A percentile compares a stretch with the other conserved stretches of the same genome.
Evolutionary conservation across 2,113 vertebrate genomes (phyloP).

Genomic region (Paracanthobrama guichenoti): DNA sequence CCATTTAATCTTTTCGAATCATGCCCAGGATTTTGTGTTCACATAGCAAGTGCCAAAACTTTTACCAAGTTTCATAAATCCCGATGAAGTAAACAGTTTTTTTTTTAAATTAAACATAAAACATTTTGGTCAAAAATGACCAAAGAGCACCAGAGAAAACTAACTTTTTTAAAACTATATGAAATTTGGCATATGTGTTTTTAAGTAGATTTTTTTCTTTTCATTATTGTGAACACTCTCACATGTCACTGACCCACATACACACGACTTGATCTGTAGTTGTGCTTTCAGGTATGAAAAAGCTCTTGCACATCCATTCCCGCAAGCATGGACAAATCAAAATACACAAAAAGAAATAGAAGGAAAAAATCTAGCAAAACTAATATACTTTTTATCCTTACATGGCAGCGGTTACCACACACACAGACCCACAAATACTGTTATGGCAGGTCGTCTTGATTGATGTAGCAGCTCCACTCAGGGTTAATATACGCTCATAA

Average conservation of each 20-base stretch:
- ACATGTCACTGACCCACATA: conserved; percentile 63
- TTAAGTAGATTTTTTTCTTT: no score
- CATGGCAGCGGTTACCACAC: conserved; percentile 24
- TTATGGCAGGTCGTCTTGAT: conserved; percentile 87
- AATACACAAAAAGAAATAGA: not conserved
- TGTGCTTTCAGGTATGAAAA: not conserved
- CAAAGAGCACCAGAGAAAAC: no score
- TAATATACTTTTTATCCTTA: conserved; percentile 25
- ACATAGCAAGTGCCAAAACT: no score
- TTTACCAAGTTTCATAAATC: no score
- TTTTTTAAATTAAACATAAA: no score
- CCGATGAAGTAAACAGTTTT: no score
- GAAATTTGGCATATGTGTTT: no score
- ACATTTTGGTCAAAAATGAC: no score
- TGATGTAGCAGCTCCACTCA: conserved; percentile 89
- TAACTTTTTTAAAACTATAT: no score
- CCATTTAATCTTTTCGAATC: no score
- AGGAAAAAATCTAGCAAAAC: not conserved
- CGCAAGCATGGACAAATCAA: not conserved
- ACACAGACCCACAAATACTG: conserved; percentile 66
- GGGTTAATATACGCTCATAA: conserved; percentile 91
- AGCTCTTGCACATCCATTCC: not conserved
- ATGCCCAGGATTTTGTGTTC: no score
- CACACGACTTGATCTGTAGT: conserved; percentile 32
- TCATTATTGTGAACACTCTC: no score